Percentiles rank a stretch among this genome's conserved stretches.
These are phyloP conservation scores for Ivindomyrus marchei DNA, from an alignment of 2,113 vertebrate genomes.

Conservation along the genomic window DNA sequence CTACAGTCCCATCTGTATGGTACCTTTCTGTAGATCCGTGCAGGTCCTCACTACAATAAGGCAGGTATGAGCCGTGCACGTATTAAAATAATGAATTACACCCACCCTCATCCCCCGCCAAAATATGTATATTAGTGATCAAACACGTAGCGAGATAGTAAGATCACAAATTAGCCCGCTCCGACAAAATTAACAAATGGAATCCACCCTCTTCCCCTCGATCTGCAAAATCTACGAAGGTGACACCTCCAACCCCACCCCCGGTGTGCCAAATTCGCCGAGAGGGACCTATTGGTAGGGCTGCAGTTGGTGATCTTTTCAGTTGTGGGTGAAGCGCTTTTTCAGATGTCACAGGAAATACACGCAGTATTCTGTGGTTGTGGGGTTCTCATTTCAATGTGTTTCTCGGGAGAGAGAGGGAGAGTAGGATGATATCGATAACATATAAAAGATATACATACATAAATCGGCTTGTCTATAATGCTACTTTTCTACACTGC, in stretches of 20 bases:
- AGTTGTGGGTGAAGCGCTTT: not conserved
- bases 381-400: not conserved
- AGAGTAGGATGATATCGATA: not conserved
- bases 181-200: not conserved
- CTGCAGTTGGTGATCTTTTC: too few relatives aligned
- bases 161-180: not conserved
- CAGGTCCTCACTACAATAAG: not conserved
- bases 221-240: too few relatives aligned
- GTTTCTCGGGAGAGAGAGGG: not conserved
- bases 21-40: not conserved
- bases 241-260: too few relatives aligned
- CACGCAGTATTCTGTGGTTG: not conserved
- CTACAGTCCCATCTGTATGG: not conserved
- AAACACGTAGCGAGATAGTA: not conserved
- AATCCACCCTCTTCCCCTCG: not conserved
- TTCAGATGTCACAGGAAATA: not conserved
- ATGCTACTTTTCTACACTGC: not conserved
- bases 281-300: not conserved
- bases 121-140: not conserved
- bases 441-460: not conserved
- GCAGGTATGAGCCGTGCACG: not conserved
- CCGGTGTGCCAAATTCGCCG: too few relatives aligned
- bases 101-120: too few relatives aligned
- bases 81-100: not conserved
- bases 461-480: not conserved